Percentiles rank a stretch among this genome's conserved stretches.
Evolutionary conservation across 2,888 invertebrate species (phyloP).

Genomic region (Lacanobia wlatinum): DNA sequence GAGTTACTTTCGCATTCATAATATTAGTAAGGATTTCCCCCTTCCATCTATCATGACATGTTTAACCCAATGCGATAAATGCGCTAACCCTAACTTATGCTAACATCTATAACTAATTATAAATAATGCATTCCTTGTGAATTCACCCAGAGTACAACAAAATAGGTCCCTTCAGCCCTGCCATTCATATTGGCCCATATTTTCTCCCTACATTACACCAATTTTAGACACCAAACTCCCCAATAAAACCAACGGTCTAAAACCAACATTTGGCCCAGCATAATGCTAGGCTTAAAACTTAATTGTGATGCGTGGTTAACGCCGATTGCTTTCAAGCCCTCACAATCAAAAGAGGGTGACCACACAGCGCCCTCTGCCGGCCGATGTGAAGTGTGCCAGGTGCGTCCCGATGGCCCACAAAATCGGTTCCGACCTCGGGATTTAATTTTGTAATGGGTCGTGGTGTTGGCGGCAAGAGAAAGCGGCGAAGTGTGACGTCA

Average conservation of each 20-base stretch:
- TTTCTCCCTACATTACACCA: neutral
- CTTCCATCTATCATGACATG: too few species aligned
- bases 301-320: slow-evolving; percentile 50
- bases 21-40: too few species aligned
- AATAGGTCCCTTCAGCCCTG: too few species aligned
- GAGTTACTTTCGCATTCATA: too few species aligned
- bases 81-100: too few species aligned
- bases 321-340: slow-evolving; percentile 40
- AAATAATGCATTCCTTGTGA: too few species aligned
- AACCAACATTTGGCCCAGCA: slow-evolving; percentile 20
- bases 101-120: too few species aligned
- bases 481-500: slow-evolving; percentile 7
- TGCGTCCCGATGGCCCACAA: slow-evolving; percentile 70
- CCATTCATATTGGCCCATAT: too few species aligned
- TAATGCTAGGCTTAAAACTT: slow-evolving; percentile 46
- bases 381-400: slow-evolving; percentile 56
- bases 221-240: neutral
- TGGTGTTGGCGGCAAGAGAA: slow-evolving; percentile 5
- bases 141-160: too few species aligned
- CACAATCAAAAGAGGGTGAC: slow-evolving; percentile 51
- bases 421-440: slow-evolving; percentile 70
- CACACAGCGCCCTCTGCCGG: slow-evolving; percentile 53
- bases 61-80: too few species aligned
- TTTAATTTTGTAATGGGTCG: slow-evolving; percentile 69
- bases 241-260: slow-evolving; percentile 9